Conservation (phyloP, 2,888 invertebrate genomes). For the Unio pictorum region DNA sequence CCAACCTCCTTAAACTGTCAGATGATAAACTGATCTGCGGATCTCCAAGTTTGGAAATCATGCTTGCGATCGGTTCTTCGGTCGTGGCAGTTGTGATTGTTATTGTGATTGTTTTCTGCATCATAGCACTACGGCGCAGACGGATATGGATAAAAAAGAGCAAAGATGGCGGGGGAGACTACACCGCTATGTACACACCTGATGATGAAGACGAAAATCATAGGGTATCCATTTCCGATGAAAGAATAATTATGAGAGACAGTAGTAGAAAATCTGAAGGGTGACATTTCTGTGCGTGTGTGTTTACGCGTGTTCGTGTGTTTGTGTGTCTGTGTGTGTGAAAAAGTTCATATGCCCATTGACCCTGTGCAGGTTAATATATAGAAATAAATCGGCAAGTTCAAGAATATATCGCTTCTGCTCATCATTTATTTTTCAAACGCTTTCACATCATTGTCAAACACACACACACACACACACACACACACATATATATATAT, state of each 20-base stretch:
- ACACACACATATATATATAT: no score
- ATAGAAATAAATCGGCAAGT: no score
- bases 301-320: no score
- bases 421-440: no score
- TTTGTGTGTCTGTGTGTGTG: no score
- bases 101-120: no score
- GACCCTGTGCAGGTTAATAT: no score
- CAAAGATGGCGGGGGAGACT: slow-evolving; percentile 15
- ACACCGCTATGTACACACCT: slow-evolving; percentile 26
- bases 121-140: neutral
- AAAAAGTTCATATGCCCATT: no score
- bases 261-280: neutral
- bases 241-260: slow-evolving; percentile 8
- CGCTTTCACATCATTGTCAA: no score
- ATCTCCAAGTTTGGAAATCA: neutral
- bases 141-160: slow-evolving; percentile 1
- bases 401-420: no score
- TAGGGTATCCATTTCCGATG: slow-evolving; percentile 15
- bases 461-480: no score
- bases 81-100: neutral
- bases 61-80: slow-evolving; percentile 1
- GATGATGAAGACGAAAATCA: slow-evolving; percentile 20
- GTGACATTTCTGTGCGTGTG: no score
- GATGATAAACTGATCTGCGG: slow-evolving; percentile 11
- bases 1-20: slow-evolving; percentile 5